Base-by-base conservation (phyloP, 2,888 invertebrate species). In the Drosophila crucigera region DNA sequence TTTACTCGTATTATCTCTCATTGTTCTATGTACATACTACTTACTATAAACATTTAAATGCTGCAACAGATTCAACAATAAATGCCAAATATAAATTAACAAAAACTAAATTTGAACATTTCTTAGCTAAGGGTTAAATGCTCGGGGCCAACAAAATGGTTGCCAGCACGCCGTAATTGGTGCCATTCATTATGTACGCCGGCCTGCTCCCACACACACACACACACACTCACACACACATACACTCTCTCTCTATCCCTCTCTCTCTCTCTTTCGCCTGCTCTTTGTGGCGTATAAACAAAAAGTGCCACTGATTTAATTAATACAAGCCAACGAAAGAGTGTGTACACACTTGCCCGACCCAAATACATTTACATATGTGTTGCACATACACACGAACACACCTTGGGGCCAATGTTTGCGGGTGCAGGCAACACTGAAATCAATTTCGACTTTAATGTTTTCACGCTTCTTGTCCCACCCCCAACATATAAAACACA, bases 321-420 rank as follows among this genome's bases (percentile, higher is more conserved):
- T 90, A 74, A 75, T 77, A 75, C 73, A 72, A 73, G 63, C 89
- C 80, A 89, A 89, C 86, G 84, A 90, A 90, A 83, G 85, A 90
- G 80, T 68, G 63, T 66, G 62, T 63, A 75, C 80, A 77, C 54
- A 47, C 43, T 43, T 11, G n/a, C 56, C 33, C 63, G 28, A n/a
- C 47, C 52, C 53, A 43, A 28, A 30, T 10, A 16, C 25, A 33
- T 16, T 16, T 7, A 31, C 19, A 16, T 4, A 19, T 28, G 28
- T 28, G 19, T 19, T 49, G 28, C 9, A 30, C 47, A 39, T n/a
- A 33, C 31, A 31, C 31, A 53, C n/a, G n/a, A 10, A 28, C 41
- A 19, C 59, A n/a, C 16, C 10, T 50, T 28, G n/a, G 25, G 22
- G 22, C 22, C 22, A n/a, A 22, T 22, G 47, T 22, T 22, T 47